Base-by-base conservation (phyloP, 2,797 vertebrate genomes). In the Myioborus miniatus region DNA sequence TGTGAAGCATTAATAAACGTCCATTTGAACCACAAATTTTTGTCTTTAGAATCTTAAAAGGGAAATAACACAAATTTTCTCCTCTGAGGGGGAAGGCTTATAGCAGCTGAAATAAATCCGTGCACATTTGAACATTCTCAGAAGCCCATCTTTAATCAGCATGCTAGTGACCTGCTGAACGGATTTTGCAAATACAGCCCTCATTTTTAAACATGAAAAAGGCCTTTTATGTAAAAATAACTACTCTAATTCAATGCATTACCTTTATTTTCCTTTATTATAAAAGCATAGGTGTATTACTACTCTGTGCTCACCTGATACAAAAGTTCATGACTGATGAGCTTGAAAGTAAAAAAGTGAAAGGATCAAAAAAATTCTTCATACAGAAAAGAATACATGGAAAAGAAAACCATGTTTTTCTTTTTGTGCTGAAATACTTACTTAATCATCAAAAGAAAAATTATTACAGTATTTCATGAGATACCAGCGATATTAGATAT, bases 401-500 rank as follows among this genome's bases (percentile, higher is more conserved):
- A 83, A 83, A 91, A 90, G 7, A 60, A 37, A 85, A 46, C 68
- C 4, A 5, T 19, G 18, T 12, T 81, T 60, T 81, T 41, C 34
- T 62, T 55, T 27, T 69, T 50, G 76, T 44, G 29, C 15, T 67
- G 72, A 91, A 95, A 62, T 44, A 84, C 76, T 93, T 92, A 69
- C 52, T 95, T 77, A 88, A 67, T 92, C 81, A 90, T 63, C 11
- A 4, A 58, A 86, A 86, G 60, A 94, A 96, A 97, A 97, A 96
- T 75, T 64, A 72, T 94, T 90, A 68, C 11, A 91, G 78, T 70
- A 80, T 49, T 97, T 72, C 53, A 46, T 53, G 62, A 93, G 74
- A 80, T 60, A 96, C 20, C 49, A 91, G 19, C 44, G 15, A 39
- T 84, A 71, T 87, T 82, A 71, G 53, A 91, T 96, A 94, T 94